Percentiles rank a stretch among this genome's conserved stretches.
phyloP scores from a whole-genome alignment of 2,888 invertebrate genomes.

The Polydrusus cervinus region DNA sequence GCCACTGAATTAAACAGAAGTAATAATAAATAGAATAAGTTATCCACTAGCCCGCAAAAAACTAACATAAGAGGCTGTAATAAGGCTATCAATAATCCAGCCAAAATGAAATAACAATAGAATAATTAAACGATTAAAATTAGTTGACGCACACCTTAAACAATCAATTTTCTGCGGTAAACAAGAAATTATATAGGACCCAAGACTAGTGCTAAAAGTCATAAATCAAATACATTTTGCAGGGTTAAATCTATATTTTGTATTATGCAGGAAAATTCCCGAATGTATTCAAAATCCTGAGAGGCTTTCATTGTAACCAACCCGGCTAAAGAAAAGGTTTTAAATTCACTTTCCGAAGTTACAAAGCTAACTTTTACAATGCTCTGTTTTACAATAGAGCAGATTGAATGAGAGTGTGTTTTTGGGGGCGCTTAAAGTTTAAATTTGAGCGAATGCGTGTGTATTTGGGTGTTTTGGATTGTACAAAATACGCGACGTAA shows the following conservation, averaged over 20 bases:
- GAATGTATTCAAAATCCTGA: conserved; percentile 48
- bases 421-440: conserved; percentile 7
- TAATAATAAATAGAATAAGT: no score
- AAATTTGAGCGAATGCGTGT: conserved; percentile 1
- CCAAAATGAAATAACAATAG: not conserved
- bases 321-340: conserved; percentile 29
- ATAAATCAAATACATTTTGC: conserved; percentile 46
- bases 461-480: not conserved
- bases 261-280: conserved; percentile 44
- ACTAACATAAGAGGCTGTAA: no score
- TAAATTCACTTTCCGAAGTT: conserved; percentile 30
- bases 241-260: conserved; percentile 46
- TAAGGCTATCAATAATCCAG: no score
- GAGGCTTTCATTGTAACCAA: conserved; percentile 44
- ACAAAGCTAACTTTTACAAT: conserved; percentile 38
- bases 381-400: conserved; percentile 23
- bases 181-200: conserved; percentile 39
- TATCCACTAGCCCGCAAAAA: no score
- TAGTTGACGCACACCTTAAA: conserved; percentile 23
- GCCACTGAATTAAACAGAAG: no score
- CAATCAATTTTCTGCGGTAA: conserved; percentile 41
- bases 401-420: conserved; percentile 7
- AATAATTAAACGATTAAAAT: conserved; percentile 27
- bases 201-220: conserved; percentile 30
- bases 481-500: not conserved